A percentile compares a stretch with the other conserved stretches of the same genome.
Evolutionary conservation across 1,140 invertebrate genomes (phyloP).

Genomic region (Nephila pilipes): DNA sequence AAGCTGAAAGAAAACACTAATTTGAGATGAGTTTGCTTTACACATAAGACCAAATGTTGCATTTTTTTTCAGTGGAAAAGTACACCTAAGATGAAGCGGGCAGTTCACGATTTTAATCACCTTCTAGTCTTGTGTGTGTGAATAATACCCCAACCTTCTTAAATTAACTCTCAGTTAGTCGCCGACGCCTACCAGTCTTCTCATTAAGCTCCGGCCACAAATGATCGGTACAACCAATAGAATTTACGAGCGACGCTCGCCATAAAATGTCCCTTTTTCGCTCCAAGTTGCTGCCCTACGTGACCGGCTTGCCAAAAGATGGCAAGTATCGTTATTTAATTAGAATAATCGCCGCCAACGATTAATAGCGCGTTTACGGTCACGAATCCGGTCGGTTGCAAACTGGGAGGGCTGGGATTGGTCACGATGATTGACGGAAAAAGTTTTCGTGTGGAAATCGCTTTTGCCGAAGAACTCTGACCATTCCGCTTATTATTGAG

Average conservation of each 20-base stretch:
- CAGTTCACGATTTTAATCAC: background rate
- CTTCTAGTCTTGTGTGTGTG: no score
- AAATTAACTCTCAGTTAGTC: background rate
- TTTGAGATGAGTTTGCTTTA: no score
- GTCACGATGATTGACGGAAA: conserved; percentile 45
- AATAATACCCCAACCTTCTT: background rate
- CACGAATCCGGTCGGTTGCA: conserved; percentile 48
- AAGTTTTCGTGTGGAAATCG: background rate
- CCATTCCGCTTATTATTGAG: background rate
- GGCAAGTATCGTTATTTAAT: conserved; percentile 71
- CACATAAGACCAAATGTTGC: no score
- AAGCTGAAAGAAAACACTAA: no score
- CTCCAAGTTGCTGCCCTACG: conserved; percentile 6
- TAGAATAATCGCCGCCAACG: conserved; percentile 75
- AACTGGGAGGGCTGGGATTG: conserved; percentile 53
- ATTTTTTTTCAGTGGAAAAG: background rate
- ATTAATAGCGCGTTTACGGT: conserved; percentile 72
- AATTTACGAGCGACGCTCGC: conserved; percentile 58
- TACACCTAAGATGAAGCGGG: background rate
- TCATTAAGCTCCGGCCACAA: conserved; percentile 57
- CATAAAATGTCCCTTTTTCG: conserved; percentile 50
- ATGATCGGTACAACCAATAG: background rate
- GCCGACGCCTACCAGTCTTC: conserved; percentile 69
- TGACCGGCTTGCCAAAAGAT: conserved; percentile 63
- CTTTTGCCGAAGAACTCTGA: background rate